A percentile compares a stretch with the other conserved stretches of the same genome.
Conservation (phyloP, 2,797 vertebrate species). For the Alcedo quadribrachys region DNA sequence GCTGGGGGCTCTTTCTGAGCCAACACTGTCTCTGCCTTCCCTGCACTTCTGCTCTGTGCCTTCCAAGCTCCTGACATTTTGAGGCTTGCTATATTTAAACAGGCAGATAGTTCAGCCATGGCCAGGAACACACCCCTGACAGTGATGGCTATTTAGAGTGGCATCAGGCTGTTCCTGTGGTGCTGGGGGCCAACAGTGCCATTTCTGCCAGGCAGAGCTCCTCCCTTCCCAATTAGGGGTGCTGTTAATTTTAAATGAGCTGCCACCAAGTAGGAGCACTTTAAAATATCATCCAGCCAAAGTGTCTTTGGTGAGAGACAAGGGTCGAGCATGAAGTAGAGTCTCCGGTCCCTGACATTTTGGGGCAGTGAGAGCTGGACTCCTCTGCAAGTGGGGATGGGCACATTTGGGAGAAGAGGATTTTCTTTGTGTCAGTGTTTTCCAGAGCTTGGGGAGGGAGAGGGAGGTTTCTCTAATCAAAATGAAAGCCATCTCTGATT, state of each 20-base stretch:
- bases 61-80: slow-evolving; percentile 1
- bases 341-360: neutral
- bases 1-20: neutral
- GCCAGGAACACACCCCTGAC: neutral
- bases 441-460: neutral
- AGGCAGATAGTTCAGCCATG: neutral
- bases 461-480: neutral
- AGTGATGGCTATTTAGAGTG: slow-evolving; percentile 24
- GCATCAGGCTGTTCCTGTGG: neutral
- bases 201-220: slow-evolving; percentile 23
- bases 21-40: neutral
- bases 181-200: neutral
- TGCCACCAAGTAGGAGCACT: neutral
- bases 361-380: neutral
- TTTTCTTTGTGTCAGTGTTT: neutral
- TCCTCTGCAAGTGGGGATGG: neutral
- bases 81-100: slow-evolving; percentile 11
- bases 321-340: neutral
- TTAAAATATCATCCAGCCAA: neutral
- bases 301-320: neutral
- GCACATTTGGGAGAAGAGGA: neutral
- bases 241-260: slow-evolving; percentile 36
- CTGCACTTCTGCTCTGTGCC: neutral
- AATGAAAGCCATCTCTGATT: slow-evolving; percentile 42
- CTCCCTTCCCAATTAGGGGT: neutral